A percentile compares a stretch with the other conserved stretches of the same genome.
Conservation (phyloP, 2,113 vertebrate species). For the Cyprinus carpio region DNA sequence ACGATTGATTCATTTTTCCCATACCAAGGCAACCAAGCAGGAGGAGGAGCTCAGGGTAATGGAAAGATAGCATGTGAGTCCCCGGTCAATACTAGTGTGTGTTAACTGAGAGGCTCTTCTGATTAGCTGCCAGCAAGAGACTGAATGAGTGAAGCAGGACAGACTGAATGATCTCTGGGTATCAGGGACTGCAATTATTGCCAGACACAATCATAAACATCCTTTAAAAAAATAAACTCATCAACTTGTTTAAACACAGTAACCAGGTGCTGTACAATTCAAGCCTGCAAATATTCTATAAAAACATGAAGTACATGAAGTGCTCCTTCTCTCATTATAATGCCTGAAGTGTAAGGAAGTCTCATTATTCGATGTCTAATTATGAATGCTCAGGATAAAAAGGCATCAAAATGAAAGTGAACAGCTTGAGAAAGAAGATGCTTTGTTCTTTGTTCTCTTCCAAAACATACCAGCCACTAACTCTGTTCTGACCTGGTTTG, state of each 20-base stretch:
- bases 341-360: not conserved
- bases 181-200: not conserved
- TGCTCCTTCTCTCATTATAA: not conserved
- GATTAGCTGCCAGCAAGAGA: conserved; percentile 43
- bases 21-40: conserved; percentile 7
- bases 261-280: not conserved
- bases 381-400: not conserved
- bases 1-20: conserved; percentile 32
- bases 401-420: conserved; percentile 2
- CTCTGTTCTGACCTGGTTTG: not conserved
- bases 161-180: conserved; percentile 20
- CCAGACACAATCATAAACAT: conserved; percentile 1
- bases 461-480: not conserved
- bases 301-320: not conserved
- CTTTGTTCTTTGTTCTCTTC: not conserved
- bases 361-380: conserved; percentile 3
- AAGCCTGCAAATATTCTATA: not conserved
- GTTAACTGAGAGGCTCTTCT: conserved; percentile 31
- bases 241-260: not conserved
- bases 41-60: conserved; percentile 27
- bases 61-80: not conserved
- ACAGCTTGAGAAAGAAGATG: not conserved
- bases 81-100: conserved; percentile 20
- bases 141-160: conserved; percentile 17
- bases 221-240: not conserved